Evolutionary conservation across 2,888 invertebrate species (phyloP), one percentile per base, ranked within the genome.

Genomic region (Xestobium rufovillosum): DNA sequence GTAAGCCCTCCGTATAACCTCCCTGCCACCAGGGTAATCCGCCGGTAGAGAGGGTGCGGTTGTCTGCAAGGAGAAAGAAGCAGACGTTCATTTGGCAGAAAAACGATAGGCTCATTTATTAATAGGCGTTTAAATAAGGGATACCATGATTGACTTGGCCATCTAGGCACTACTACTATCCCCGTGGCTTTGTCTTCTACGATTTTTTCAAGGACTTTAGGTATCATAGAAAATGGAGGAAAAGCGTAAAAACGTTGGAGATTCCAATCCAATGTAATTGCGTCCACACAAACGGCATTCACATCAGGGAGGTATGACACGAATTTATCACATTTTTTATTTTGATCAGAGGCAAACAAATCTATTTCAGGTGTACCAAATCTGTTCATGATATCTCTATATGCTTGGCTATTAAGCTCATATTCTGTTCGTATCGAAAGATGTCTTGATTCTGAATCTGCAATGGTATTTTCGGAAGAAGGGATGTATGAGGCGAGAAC

Each of bases 401-500:
- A 49, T 11, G 17, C 23, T 15, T 11, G 26, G 26, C 34, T 15
- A 11, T 14, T 26, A 17, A 43, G 36, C 17, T 33, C 39, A 30
- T 32, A 43, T 31, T 44, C 44, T 14, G 41, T 44, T 31, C 29
- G 39, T 34, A 9, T 36, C 17, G 17, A 31, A 15, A 42, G 14
- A 10, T 14, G 6, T 40, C 50, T 23, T 43, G 50, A 26, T 36
- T 51, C 34, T 31, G 16, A 17, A 25, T 49, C 45, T 17, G 51
- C 51, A 4, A 42, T 40, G 27, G 15, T 29, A 31, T 57, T 59
- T n/a, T 56, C 49, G 23, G 42, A 31, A 2, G 55, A 55, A 12
- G 50, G 45, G 3, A 58, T 50, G 17, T 57, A 60, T 2, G 57
- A 57, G 1, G 55, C 55, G 28, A 51, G 50, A 3, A 58, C 19